Conservation (phyloP, 2,113 vertebrate species). For the Channa argus region DNA sequence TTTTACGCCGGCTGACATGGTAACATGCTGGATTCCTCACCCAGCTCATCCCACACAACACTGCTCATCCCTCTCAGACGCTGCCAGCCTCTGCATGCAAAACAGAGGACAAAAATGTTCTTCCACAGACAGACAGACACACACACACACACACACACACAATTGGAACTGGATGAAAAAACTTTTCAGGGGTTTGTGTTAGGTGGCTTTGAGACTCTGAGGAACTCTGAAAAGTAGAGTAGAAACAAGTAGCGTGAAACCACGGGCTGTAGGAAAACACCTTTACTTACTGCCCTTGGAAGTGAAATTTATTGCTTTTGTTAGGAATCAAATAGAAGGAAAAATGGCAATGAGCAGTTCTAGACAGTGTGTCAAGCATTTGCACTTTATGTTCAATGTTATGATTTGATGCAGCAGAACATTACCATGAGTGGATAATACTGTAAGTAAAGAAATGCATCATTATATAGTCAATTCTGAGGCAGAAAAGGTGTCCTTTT, state of each 20-base stretch:
- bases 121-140: slow-evolving; percentile 42
- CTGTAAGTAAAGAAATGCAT: not conserved
- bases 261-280: slow-evolving; percentile 8
- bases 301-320: slow-evolving; percentile 15
- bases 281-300: slow-evolving; percentile 19
- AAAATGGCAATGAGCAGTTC: not conserved
- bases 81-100: slow-evolving; percentile 51
- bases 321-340: slow-evolving; percentile 12
- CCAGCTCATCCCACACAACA: slow-evolving; percentile 65
- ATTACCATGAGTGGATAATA: not conserved
- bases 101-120: slow-evolving; percentile 36
- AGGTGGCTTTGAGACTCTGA: slow-evolving; percentile 6
- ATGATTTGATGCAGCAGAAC: slow-evolving; percentile 6
- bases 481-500: not conserved
- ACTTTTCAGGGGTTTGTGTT: slow-evolving; percentile 13
- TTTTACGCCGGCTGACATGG: slow-evolving; percentile 52
- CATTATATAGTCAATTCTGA: not conserved
- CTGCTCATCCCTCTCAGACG: slow-evolving; percentile 45
- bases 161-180: slow-evolving; percentile 19
- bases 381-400: not conserved
- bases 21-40: slow-evolving; percentile 34
- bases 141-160: slow-evolving; percentile 38
- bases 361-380: slow-evolving; percentile 1
- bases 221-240: slow-evolving; percentile 13
- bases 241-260: not conserved